These are phyloP conservation scores for Drosophila gaucha DNA, from an alignment of 2,888 invertebrate species.

Conservation along the genomic window DNA sequence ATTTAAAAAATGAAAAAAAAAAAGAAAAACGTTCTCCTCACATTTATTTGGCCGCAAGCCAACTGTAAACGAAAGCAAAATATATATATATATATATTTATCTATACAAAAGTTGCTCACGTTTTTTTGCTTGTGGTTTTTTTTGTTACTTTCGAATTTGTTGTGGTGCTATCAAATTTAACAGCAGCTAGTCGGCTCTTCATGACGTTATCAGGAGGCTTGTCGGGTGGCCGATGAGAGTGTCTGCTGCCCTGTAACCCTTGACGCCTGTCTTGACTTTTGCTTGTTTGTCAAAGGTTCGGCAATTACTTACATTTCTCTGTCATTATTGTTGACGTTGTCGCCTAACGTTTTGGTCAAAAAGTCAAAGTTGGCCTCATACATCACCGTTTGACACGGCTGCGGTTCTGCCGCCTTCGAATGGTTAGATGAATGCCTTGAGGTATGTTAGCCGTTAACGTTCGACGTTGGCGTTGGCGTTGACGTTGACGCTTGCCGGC, in stretches of 20 bases:
- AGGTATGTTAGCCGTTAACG: slow-evolving; percentile 44
- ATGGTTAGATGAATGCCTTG: slow-evolving; percentile 40
- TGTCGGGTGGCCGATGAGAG: slow-evolving; percentile 3
- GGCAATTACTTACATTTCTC: slow-evolving; percentile 65
- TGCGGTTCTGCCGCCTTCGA: slow-evolving; percentile 14
- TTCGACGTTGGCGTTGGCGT: slow-evolving; percentile 23
- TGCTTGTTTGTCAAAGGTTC: slow-evolving; percentile 54
- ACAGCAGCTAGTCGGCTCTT: slow-evolving; percentile 21
- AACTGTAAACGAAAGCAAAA: slow-evolving; percentile 36
- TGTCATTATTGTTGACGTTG: slow-evolving; percentile 46
- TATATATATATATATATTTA: not conserved
- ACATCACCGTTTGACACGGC: slow-evolving; percentile 45
- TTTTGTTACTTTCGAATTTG: slow-evolving; percentile 1
- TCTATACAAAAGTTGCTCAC: slow-evolving; percentile 43
- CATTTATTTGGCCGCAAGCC: slow-evolving; percentile 61
- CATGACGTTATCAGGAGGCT: slow-evolving; percentile 43
- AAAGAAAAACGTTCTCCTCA: slow-evolving; percentile 28
- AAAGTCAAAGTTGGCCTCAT: slow-evolving; percentile 58
- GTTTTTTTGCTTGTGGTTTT: slow-evolving; percentile 39
- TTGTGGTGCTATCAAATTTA: slow-evolving; percentile 37
- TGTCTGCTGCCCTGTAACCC: slow-evolving; percentile 9
- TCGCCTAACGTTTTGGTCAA: slow-evolving; percentile 6
- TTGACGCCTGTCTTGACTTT: slow-evolving; percentile 11
- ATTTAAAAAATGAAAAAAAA: slow-evolving; percentile 10
- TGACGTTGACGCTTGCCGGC: slow-evolving; percentile 50